Evolutionary conservation across 1,140 invertebrate species (phyloP), one percentile per base, ranked within the genome.

Genomic region (Octopus bimaculoides): DNA sequence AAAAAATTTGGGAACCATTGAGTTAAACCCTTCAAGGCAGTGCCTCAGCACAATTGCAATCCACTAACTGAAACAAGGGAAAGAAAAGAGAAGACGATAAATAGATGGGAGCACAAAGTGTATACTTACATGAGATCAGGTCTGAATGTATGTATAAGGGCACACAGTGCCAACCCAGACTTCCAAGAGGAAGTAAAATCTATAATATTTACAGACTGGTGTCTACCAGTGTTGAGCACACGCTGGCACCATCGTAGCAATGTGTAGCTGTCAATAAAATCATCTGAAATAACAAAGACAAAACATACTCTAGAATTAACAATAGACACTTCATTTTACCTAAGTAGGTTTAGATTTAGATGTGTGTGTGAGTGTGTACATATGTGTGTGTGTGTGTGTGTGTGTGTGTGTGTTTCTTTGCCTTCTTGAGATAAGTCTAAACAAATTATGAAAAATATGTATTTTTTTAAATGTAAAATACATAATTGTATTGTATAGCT

Each of bases 101-200:
- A 10, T 4, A 10, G 41, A n/a, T 20, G 20, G 9, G 10, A 74
- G 9, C 9, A 20, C 2, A 74, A 75, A 55, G 54, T 78, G n/a
- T 52, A 52, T 71, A 85, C 87, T 85, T 82, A 89, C 88, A 97
- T 92, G 26, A 97, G 91, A 91, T 97, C 94, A n/a, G 96, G 96
- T 82, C 95, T 91, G 90, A 97, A 97, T 84, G 94, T 93, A 88
- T 94, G 92, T 82, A 97, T 93, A 56, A 97, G 93, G n/a, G 94
- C 94, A 91, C 94, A 95, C 78, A 96, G 91, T 6, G 94, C 94
- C 77, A 95, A 88, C 10, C 96, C 96, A 89, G 92, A 92, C 88
- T 93, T 93, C 90, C 96, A 96, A 1, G 93, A 94, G 4, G 86
- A 78, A 5, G 92, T 92, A 84, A 96, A 91, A 88, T 96, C 93